These are phyloP conservation scores for Minunthozetes semirufus DNA, from an alignment of 2,888 invertebrate species.

Conservation along the genomic window DNA sequence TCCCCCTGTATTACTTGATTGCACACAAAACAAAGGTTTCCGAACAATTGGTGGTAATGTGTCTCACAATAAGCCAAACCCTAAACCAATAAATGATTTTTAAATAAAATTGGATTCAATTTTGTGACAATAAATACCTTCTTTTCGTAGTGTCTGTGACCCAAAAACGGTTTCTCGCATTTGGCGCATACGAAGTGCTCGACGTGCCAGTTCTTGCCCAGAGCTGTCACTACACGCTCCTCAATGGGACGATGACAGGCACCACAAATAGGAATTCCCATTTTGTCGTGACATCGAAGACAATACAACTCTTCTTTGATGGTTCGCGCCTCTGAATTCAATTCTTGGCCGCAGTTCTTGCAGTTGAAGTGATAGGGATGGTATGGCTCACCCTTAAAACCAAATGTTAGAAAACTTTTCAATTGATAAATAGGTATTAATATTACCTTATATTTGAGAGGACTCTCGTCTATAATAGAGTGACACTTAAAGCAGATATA, in stretches of 20 bases:
- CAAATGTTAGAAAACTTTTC: no score
- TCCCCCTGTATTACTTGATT: conserved; percentile 82
- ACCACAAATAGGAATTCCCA: conserved; percentile 99
- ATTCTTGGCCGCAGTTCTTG: conserved; percentile 66
- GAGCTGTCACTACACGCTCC: conserved; percentile 94
- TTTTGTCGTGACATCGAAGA: conserved; percentile 95
- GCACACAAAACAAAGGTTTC: conserved; percentile 96
- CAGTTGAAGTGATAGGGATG: conserved; percentile 99
- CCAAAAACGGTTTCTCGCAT: conserved; percentile 93
- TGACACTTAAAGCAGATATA: conserved; percentile 98
- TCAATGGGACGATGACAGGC: conserved; percentile 98
- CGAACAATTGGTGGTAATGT: conserved; percentile 97
- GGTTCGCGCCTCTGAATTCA: conserved; percentile 92
- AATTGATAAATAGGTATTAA: background rate
- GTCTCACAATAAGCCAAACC: conserved; percentile 98
- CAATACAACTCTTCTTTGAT: conserved; percentile 94
- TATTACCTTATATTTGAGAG: conserved; percentile 50
- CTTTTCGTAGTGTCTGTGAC: conserved; percentile 48
- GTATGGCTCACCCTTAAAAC: conserved; percentile 82
- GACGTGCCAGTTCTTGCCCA: conserved; percentile 98
- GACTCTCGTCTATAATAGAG: conserved; percentile 55
- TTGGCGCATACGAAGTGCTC: conserved; percentile 99
- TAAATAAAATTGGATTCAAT: background rate
- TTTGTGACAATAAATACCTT: conserved; percentile 23
- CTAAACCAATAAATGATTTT: conserved; percentile 48